Conservation (phyloP, 1,140 invertebrate species). For the Arion vulgaris region DNA sequence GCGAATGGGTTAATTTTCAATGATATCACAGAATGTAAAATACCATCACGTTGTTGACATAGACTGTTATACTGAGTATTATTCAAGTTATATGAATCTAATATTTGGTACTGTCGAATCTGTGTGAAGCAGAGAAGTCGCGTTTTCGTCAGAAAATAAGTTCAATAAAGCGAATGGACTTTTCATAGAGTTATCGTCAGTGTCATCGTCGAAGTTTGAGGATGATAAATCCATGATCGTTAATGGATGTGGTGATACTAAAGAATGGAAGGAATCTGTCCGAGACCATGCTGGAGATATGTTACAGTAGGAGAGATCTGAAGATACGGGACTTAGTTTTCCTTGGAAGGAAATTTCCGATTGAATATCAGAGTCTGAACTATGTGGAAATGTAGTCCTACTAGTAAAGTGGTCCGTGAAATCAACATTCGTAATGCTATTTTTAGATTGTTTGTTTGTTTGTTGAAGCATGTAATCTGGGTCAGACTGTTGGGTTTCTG, state of each 20-base stretch:
- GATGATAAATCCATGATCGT: conserved; percentile 5
- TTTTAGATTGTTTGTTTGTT: neutral
- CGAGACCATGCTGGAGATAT: neutral
- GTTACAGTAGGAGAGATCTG: neutral
- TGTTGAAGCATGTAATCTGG: neutral
- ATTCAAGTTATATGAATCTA: conserved; percentile 20
- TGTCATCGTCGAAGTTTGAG: neutral
- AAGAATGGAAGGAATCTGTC: neutral
- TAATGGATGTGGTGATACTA: neutral
- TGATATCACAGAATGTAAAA: too few species aligned
- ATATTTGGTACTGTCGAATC: neutral
- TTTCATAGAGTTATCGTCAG: neutral
- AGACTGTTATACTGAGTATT: neutral
- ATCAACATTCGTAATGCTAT: too few species aligned
- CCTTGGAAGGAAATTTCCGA: neutral
- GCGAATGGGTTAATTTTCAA: too few species aligned
- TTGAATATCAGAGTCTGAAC: neutral
- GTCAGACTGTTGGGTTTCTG: neutral
- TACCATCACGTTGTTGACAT: too few species aligned
- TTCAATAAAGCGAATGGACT: neutral
- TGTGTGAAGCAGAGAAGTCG: neutral
- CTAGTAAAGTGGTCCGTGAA: neutral
- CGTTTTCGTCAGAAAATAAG: conserved; percentile 22
- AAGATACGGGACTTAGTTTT: neutral
- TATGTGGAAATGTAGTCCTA: neutral